Conservation (phyloP, 2,888 invertebrate species). For the Eilema caniola region DNA sequence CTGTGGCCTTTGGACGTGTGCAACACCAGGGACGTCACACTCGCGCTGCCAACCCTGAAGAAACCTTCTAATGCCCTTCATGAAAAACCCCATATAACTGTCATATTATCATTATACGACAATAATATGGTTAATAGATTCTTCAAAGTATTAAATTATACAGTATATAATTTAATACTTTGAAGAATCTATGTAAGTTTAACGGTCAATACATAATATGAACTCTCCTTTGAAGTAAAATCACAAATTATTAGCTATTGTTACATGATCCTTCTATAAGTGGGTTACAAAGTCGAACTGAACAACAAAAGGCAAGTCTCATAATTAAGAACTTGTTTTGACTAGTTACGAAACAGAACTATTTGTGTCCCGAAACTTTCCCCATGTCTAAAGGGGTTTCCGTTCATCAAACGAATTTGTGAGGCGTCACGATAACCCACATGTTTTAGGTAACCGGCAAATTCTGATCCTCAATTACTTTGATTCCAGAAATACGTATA, state of each 20-base stretch:
- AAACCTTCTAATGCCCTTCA: too few relatives aligned
- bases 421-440: constrained; percentile 1
- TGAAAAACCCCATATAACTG: too few relatives aligned
- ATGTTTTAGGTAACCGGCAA: constrained; percentile 14
- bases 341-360: neutral
- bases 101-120: too few relatives aligned
- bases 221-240: neutral
- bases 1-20: too few relatives aligned
- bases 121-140: too few relatives aligned
- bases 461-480: neutral
- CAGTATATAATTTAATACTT: too few relatives aligned
- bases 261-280: neutral
- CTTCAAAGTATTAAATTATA: too few relatives aligned
- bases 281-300: neutral
- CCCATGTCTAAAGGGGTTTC: constrained; percentile 17
- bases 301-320: neutral
- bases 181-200: too few relatives aligned
- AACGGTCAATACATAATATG: too few relatives aligned
- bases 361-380: constrained; percentile 5
- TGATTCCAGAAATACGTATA: neutral
- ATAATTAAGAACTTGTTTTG: neutral
- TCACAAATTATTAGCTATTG: neutral
- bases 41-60: too few relatives aligned
- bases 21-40: too few relatives aligned
- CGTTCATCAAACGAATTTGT: constrained; percentile 17